These are phyloP conservation scores for Enteromius anoplus DNA, from an alignment of 2,797 vertebrate genomes.

Conservation along the genomic window DNA sequence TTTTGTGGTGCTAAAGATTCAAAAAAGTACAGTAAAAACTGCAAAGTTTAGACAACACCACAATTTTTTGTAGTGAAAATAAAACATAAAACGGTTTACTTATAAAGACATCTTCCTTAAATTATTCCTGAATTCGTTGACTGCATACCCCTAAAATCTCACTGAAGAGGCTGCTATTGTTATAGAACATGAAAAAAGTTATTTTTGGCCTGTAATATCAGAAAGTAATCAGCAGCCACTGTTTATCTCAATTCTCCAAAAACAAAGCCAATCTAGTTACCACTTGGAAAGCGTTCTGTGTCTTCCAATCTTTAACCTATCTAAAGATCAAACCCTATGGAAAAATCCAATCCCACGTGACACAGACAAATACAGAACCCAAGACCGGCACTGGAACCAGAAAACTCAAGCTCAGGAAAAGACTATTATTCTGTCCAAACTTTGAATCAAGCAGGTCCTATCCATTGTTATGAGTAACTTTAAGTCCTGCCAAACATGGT, in stretches of 20 bases:
- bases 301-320: not conserved
- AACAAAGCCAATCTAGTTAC: constrained; percentile 8
- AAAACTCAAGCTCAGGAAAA: not conserved
- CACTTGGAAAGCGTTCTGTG: not conserved
- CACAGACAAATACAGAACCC: not conserved
- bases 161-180: not conserved
- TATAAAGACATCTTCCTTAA: not conserved
- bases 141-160: constrained; percentile 9
- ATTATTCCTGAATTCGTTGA: not conserved
- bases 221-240: not conserved
- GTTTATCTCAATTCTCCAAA: not conserved
- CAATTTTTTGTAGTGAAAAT: not conserved
- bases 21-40: not conserved
- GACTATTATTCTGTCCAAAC: not conserved
- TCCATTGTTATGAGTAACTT: not conserved
- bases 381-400: not conserved
- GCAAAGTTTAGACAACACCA: not conserved
- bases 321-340: not conserved
- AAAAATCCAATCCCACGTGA: not conserved
- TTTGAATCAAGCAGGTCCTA: not conserved
- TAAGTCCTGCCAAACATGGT: not conserved
- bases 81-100: not conserved
- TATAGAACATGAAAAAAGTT: constrained; percentile 15
- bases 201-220: not conserved
- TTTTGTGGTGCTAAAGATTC: not conserved